A percentile compares a stretch with the other conserved stretches of the same genome.
phyloP scores from a whole-genome alignment of 2,888 invertebrate species.

The Parochlus steinenii region DNA sequence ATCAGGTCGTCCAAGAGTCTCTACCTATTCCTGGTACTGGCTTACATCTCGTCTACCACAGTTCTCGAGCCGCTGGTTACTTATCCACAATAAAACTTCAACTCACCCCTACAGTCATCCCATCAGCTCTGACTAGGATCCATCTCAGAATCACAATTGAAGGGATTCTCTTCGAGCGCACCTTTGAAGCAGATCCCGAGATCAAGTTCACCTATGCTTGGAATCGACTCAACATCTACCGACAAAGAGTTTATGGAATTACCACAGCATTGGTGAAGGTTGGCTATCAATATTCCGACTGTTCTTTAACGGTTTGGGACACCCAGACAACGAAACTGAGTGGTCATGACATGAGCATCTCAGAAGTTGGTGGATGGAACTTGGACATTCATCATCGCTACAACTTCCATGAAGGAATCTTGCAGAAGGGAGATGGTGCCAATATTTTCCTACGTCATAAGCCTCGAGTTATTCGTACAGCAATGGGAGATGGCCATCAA shows the following conservation, averaged over 20 bases:
- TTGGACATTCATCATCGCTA: slow-evolving; percentile 94
- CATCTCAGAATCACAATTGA: slow-evolving; percentile 87
- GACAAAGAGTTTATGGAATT: slow-evolving; percentile 91
- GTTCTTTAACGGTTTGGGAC: slow-evolving; percentile 88
- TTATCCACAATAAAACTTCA: slow-evolving; percentile 84
- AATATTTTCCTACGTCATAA: slow-evolving; percentile 88
- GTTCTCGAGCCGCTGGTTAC: slow-evolving; percentile 85
- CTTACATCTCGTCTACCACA: slow-evolving; percentile 90
- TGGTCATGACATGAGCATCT: slow-evolving; percentile 93
- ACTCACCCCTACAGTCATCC: slow-evolving; percentile 70
- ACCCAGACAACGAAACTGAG: slow-evolving; percentile 87
- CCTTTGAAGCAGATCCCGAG: slow-evolving; percentile 90
- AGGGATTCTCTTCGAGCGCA: slow-evolving; percentile 82
- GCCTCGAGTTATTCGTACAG: slow-evolving; percentile 75
- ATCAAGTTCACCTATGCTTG: slow-evolving; percentile 96
- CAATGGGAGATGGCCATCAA: slow-evolving; percentile 84
- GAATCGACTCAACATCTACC: slow-evolving; percentile 91
- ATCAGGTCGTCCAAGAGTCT: slow-evolving; percentile 85
- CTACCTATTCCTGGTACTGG: slow-evolving; percentile 88
- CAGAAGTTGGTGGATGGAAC: slow-evolving; percentile 96
- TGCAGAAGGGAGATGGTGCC: slow-evolving; percentile 95
- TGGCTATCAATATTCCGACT: slow-evolving; percentile 89
- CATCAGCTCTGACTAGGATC: slow-evolving; percentile 66
- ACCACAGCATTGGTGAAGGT: slow-evolving; percentile 90
- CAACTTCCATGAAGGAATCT: slow-evolving; percentile 93